These are phyloP conservation scores for Melanerpes formicivorus DNA, from an alignment of 2,113 vertebrate genomes.

Conservation along the genomic window DNA sequence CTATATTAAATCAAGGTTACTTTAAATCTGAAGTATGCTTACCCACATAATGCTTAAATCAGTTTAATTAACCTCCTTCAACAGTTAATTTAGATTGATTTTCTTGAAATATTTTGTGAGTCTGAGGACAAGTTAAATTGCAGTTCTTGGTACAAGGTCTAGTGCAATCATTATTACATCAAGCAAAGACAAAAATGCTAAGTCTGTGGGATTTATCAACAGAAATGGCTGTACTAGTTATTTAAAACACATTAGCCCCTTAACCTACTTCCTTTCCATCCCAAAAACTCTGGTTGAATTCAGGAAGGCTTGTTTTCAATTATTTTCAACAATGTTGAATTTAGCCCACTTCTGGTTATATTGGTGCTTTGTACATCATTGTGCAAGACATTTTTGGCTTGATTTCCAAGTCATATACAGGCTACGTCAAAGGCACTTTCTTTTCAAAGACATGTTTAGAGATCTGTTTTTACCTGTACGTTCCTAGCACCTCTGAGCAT, in stretches of 20 bases:
- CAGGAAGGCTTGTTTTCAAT: not conserved
- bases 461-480: not conserved
- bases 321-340: not conserved
- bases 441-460: not conserved
- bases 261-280: not conserved
- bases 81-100: not conserved
- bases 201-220: not conserved
- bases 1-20: slow-evolving; percentile 32
- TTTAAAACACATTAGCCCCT: not conserved
- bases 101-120: not conserved
- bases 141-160: not conserved
- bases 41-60: not conserved
- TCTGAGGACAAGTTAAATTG: not conserved
- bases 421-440: not conserved
- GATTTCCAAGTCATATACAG: not conserved
- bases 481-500: not conserved
- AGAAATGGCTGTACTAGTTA: not conserved
- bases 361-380: not conserved
- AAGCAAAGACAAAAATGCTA: not conserved
- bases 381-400: not conserved
- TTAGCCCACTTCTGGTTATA: not conserved
- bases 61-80: slow-evolving; percentile 20
- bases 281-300: not conserved
- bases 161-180: not conserved
- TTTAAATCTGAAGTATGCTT: not conserved